Conservation (phyloP, 1,140 invertebrate species). For the Wasmannia auropunctata region DNA sequence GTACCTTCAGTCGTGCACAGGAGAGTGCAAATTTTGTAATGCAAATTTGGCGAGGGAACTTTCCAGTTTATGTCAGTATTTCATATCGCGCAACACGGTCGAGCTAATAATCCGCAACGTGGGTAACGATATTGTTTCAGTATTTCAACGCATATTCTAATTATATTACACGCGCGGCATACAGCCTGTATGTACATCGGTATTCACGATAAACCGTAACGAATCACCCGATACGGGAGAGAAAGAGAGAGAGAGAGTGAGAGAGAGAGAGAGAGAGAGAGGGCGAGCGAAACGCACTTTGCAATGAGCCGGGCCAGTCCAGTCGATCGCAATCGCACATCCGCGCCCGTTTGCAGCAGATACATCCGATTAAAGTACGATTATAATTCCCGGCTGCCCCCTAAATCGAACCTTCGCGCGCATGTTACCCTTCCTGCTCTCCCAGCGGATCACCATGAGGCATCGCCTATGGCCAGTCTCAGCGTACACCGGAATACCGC, state of each 20-base stretch:
- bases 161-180: slow-evolving; percentile 21
- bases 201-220: slow-evolving; percentile 50
- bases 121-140: slow-evolving; percentile 33
- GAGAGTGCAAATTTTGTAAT: background rate
- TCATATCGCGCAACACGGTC: background rate
- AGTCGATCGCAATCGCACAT: slow-evolving; percentile 58
- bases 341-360: slow-evolving; percentile 48
- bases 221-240: slow-evolving; percentile 13
- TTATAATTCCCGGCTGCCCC: slow-evolving; percentile 74
- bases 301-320: background rate
- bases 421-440: slow-evolving; percentile 56
- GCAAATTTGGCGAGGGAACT: background rate
- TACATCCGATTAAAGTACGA: slow-evolving; percentile 69
- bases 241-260: too few relatives aligned
- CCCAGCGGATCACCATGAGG: slow-evolving; percentile 36
- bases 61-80: background rate
- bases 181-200: background rate
- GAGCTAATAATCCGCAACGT: background rate
- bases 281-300: slow-evolving; percentile 38
- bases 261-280: too few relatives aligned
- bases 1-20: background rate
- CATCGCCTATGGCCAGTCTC: slow-evolving; percentile 51
- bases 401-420: slow-evolving; percentile 66
- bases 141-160: slow-evolving; percentile 51
- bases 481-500: slow-evolving; percentile 30